phyloP scores from a whole-genome alignment of 1,140 invertebrate species.

The Caenorhabditis inopinata region DNA sequence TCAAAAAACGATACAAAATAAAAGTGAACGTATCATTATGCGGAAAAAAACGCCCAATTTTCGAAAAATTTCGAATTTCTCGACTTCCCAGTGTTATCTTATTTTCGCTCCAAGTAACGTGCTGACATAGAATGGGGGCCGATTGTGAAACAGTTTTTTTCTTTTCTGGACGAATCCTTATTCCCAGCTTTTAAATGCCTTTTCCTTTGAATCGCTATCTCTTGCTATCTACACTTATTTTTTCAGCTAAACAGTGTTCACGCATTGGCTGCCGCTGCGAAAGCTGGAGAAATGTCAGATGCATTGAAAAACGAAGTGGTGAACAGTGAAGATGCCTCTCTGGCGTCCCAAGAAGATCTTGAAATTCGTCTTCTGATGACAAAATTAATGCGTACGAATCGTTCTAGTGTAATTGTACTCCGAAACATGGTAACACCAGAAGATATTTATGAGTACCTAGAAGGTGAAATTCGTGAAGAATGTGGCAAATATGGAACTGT shows the following conservation, averaged over 20 bases:
- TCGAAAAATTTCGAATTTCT: too few relatives aligned
- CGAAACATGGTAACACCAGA: conserved; percentile 88
- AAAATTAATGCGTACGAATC: conserved; percentile 81
- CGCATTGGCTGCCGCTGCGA: conserved; percentile 55
- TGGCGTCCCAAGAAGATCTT: conserved; percentile 48
- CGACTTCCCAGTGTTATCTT: too few relatives aligned
- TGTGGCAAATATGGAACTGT: conserved; percentile 76
- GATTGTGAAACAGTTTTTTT: too few relatives aligned
- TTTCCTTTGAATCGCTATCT: too few relatives aligned
- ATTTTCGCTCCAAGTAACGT: too few relatives aligned
- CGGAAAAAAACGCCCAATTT: too few relatives aligned
- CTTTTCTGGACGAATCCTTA: too few relatives aligned
- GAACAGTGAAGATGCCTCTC: conserved; percentile 55
- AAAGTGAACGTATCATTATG: too few relatives aligned
- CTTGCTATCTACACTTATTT: too few relatives aligned
- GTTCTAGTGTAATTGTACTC: conserved; percentile 82
- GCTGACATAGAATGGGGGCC: too few relatives aligned
- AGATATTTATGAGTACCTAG: conserved; percentile 91
- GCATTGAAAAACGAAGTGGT: conserved; percentile 49
- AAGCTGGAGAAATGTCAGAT: conserved; percentile 60
- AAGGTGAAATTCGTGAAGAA: conserved; percentile 97
- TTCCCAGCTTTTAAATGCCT: too few relatives aligned
- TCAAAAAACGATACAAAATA: too few relatives aligned
- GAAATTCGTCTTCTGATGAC: conserved; percentile 91
- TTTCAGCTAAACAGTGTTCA: conserved; percentile 56